phyloP scores from a whole-genome alignment of 2,797 vertebrate species.

The Iguana delicatissima region DNA sequence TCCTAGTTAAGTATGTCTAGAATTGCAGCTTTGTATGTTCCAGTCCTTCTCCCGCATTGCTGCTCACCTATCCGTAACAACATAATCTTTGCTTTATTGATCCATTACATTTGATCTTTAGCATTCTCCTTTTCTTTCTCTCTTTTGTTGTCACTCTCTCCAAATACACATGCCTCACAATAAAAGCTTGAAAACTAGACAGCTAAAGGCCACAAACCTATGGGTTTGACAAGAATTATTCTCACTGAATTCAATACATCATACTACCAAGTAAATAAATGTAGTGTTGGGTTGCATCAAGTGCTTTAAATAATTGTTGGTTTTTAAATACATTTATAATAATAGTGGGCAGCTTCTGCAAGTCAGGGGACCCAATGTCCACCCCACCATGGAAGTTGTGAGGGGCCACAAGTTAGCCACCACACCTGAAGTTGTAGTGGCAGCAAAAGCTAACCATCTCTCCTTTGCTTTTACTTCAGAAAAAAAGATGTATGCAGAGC shows the following conservation, averaged over 20 bases:
- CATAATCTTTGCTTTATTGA: not conserved
- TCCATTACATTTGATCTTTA: constrained; percentile 1
- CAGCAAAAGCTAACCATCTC: no score
- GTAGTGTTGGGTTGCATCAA: not conserved
- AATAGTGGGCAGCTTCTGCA: no score
- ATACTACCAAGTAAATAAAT: not conserved
- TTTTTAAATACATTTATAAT: not conserved
- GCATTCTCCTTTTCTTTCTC: not conserved
- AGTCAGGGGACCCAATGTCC: no score
- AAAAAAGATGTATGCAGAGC: no score
- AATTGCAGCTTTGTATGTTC: not conserved
- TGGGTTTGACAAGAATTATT: not conserved
- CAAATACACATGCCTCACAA: not conserved
- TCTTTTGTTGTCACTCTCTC: not conserved
- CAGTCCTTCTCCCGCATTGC: not conserved
- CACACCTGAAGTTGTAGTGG: no score
- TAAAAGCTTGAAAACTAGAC: not conserved
- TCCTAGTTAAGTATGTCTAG: not conserved
- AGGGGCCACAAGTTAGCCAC: no score
- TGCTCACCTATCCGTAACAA: not conserved
- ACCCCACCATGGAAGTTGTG: no score
- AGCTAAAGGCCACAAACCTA: not conserved
- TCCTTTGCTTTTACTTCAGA: no score
- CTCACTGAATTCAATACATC: not conserved
- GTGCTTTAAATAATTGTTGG: not conserved